Percentiles rank a stretch among this genome's conserved stretches.
Conservation (phyloP, 2,797 vertebrate species). For the Onychomys arenicola region DNA sequence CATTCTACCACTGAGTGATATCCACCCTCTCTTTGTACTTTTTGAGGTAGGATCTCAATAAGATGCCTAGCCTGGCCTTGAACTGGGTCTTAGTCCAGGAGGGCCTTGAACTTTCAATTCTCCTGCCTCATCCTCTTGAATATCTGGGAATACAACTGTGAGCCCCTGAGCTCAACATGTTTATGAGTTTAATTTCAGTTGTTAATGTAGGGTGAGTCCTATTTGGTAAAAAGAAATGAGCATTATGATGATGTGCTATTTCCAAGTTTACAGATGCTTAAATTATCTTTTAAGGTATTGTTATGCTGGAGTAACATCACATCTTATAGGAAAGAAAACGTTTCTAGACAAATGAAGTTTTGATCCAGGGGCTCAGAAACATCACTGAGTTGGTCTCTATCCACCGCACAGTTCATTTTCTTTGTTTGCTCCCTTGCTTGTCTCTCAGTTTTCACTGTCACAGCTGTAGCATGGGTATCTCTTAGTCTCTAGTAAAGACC, state of each 20-base stretch:
- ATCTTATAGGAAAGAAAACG: slow-evolving; percentile 35
- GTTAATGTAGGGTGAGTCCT: slow-evolving; percentile 19
- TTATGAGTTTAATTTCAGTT: slow-evolving; percentile 31
- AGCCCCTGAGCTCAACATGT: background rate
- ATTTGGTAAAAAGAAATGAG: slow-evolving; percentile 28
- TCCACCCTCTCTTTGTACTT: background rate
- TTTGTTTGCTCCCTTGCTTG: background rate
- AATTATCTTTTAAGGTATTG: slow-evolving; percentile 45
- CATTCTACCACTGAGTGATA: background rate
- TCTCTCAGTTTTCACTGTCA: background rate
- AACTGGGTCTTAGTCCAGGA: background rate
- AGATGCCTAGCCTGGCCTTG: background rate
- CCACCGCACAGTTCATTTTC: background rate
- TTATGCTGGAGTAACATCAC: slow-evolving; percentile 22
- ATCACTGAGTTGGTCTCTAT: background rate
- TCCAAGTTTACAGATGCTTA: slow-evolving; percentile 43
- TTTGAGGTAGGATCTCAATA: background rate
- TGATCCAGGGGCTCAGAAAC: slow-evolving; percentile 14
- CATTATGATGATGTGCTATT: slow-evolving; percentile 40
- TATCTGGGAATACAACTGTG: background rate
- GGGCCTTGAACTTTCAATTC: background rate
- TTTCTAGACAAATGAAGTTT: background rate
- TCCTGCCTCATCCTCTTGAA: background rate
- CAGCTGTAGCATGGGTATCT: background rate
- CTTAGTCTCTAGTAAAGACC: slow-evolving; percentile 32